Conservation (phyloP, 2,113 vertebrate species). For the Pachypanchax playfairii region DNA sequence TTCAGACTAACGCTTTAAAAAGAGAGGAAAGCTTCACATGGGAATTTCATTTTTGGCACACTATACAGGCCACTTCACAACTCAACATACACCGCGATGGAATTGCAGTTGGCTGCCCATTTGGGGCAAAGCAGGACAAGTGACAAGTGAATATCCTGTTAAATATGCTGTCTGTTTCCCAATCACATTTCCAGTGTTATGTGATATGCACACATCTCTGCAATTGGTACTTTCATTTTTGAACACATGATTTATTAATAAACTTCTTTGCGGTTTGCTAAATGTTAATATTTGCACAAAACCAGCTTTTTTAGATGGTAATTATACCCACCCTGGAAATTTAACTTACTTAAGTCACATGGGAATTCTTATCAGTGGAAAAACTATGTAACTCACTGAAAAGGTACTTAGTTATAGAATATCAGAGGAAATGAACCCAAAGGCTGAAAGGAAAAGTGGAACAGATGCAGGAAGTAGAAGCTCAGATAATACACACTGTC, state of each 20-base stretch:
- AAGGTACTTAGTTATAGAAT: slow-evolving; percentile 38
- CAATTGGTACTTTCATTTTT: background rate
- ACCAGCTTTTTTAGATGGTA: slow-evolving; percentile 1
- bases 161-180: background rate
- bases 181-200: too few species aligned
- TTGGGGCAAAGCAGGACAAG: slow-evolving; percentile 52
- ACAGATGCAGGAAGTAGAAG: slow-evolving; percentile 55
- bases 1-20: slow-evolving; percentile 27
- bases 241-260: background rate
- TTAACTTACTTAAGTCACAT: slow-evolving; percentile 14
- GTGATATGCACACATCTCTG: too few species aligned
- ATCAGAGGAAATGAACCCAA: slow-evolving; percentile 65
- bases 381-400: slow-evolving; percentile 41
- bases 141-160: slow-evolving; percentile 29
- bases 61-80: slow-evolving; percentile 57
- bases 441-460: slow-evolving; percentile 40
- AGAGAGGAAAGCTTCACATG: slow-evolving; percentile 26
- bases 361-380: slow-evolving; percentile 21
- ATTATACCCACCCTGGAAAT: slow-evolving; percentile 29
- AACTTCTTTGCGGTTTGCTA: background rate
- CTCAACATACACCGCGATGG: slow-evolving; percentile 53
- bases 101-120: slow-evolving; percentile 51
- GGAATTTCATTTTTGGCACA: slow-evolving; percentile 50
- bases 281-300: background rate
- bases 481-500: slow-evolving; percentile 49